Evolutionary conservation across 35 echinoderm and acorn worm species (phyloP).

Genomic region (Apostichopus parvimensis): DNA sequence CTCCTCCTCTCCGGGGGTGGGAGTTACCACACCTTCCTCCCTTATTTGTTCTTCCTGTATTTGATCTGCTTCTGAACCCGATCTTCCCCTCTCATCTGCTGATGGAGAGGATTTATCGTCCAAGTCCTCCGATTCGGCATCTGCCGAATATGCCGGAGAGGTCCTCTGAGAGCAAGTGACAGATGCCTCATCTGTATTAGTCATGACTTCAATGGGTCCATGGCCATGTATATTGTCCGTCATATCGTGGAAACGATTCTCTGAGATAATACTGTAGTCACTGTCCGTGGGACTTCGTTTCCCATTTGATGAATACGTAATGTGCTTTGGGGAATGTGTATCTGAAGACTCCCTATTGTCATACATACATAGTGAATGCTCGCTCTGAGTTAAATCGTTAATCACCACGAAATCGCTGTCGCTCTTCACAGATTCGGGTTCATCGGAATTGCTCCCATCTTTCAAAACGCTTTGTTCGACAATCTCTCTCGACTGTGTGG

Average conservation of each 20-base stretch:
- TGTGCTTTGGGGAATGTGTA: slow-evolving; percentile 89
- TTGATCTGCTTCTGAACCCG: slow-evolving; percentile 61
- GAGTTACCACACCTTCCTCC: slow-evolving; percentile 71
- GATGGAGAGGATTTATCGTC: slow-evolving; percentile 77
- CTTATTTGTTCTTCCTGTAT: slow-evolving; percentile 1
- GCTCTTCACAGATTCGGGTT: slow-evolving; percentile 72
- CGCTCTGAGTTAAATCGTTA: slow-evolving; percentile 87
- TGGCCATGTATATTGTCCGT: slow-evolving; percentile 59
- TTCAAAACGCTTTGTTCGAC: neutral
- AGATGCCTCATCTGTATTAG: slow-evolving; percentile 64
- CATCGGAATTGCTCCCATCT: slow-evolving; percentile 54
- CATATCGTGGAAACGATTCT: slow-evolving; percentile 87
- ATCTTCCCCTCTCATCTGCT: slow-evolving; percentile 58
- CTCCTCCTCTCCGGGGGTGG: slow-evolving; percentile 58
- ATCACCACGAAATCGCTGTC: slow-evolving; percentile 99
- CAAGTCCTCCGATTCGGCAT: slow-evolving; percentile 92
- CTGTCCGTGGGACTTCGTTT: slow-evolving; percentile 95
- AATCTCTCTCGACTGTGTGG: neutral
- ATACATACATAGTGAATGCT: slow-evolving; percentile 75
- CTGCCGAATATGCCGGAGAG: slow-evolving; percentile 89
- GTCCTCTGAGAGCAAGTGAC: slow-evolving; percentile 65
- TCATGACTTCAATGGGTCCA: slow-evolving; percentile 62
- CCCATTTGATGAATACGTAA: slow-evolving; percentile 87
- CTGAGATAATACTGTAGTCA: slow-evolving; percentile 97
- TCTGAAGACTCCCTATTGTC: slow-evolving; percentile 86